These are phyloP conservation scores for Drosophila navojoa DNA, from an alignment of 1,140 invertebrate species.

Conservation along the genomic window DNA sequence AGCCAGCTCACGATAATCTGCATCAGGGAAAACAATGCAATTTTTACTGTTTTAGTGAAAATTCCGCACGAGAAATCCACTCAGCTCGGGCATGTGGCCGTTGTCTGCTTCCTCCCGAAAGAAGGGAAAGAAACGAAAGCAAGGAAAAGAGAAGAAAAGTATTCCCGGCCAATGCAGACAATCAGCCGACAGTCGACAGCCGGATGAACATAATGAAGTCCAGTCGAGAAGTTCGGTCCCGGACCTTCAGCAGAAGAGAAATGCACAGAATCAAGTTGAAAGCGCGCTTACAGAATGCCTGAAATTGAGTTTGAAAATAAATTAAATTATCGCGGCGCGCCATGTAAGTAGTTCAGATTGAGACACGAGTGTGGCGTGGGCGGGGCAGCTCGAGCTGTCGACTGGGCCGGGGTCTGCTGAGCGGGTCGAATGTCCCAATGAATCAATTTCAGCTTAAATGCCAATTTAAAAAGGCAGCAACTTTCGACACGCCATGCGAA, in stretches of 20 bases:
- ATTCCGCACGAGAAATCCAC: slow-evolving; percentile 46
- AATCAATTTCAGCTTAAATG: slow-evolving; percentile 78
- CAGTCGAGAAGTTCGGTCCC: slow-evolving; percentile 11
- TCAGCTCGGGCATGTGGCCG: slow-evolving; percentile 33
- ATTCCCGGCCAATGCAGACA: slow-evolving; percentile 19
- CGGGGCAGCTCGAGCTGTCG: neutral
- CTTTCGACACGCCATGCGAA: slow-evolving; percentile 65
- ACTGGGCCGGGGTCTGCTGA: slow-evolving; percentile 1
- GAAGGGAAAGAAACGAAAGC: no score
- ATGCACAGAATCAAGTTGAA: slow-evolving; percentile 59
- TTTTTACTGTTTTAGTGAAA: slow-evolving; percentile 66
- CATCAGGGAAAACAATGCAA: slow-evolving; percentile 57
- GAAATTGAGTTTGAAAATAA: slow-evolving; percentile 77
- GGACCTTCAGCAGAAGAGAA: slow-evolving; percentile 38
- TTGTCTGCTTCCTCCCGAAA: neutral
- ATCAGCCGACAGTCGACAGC: slow-evolving; percentile 32
- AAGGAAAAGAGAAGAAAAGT: neutral
- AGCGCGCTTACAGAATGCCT: slow-evolving; percentile 49
- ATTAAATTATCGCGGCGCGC: slow-evolving; percentile 68
- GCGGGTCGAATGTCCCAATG: slow-evolving; percentile 54
- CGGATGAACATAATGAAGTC: slow-evolving; percentile 65
- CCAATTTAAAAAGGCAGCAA: slow-evolving; percentile 66
- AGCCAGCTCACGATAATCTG: neutral
- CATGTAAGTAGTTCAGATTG: slow-evolving; percentile 63
- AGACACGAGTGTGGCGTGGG: slow-evolving; percentile 5